phyloP scores from a whole-genome alignment of 1,140 invertebrate species.

The Berghia stephanieae region DNA sequence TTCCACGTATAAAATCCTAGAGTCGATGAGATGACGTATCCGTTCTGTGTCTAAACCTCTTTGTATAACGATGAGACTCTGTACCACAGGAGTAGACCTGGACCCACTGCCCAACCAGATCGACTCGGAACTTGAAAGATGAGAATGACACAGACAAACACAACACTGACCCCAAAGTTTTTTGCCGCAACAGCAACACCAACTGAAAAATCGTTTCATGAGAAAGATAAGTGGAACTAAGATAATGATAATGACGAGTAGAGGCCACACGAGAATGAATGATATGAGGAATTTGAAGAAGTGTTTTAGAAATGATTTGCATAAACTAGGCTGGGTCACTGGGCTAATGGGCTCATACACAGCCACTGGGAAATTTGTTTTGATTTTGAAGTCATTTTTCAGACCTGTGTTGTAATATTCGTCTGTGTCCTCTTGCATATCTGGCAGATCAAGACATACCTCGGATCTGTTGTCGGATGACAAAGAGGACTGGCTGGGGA shows the following conservation, averaged over 20 bases:
- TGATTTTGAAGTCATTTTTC: conserved; percentile 12
- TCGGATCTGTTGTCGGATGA: conserved; percentile 34
- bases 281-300: conserved; percentile 63
- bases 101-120: conserved; percentile 64
- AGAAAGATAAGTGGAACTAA: conserved; percentile 64
- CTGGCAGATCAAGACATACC: conserved; percentile 38
- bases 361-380: conserved; percentile 45
- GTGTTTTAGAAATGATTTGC: conserved; percentile 61
- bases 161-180: conserved; percentile 45
- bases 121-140: conserved; percentile 64
- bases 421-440: conserved; percentile 23
- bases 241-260: conserved; percentile 49
- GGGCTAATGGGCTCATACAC: conserved; percentile 64
- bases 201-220: conserved; percentile 51
- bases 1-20: conserved; percentile 66
- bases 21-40: conserved; percentile 67
- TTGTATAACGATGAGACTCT: conserved; percentile 70
- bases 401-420: conserved; percentile 23
- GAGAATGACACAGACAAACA: conserved; percentile 54
- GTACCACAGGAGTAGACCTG: conserved; percentile 67
- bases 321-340: conserved; percentile 66
- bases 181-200: conserved; percentile 45
- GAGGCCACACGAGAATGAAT: conserved; percentile 58
- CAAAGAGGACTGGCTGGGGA: conserved; percentile 34
- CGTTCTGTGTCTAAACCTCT: conserved; percentile 65